Conservation (phyloP, 1,140 invertebrate species). For the Octopus sinensis region DNA sequence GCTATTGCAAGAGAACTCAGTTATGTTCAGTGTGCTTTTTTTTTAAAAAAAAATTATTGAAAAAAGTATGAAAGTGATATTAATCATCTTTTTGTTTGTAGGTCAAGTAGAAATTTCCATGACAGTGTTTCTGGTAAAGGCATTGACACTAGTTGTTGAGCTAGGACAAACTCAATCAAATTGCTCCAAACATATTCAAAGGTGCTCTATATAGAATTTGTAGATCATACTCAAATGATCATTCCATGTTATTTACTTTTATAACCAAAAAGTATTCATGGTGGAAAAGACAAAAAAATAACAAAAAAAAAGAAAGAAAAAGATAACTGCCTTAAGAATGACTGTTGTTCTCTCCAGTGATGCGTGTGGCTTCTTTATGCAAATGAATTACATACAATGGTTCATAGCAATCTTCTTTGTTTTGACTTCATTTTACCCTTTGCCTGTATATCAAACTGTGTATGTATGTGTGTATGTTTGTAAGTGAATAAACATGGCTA, state of each 20-base stretch:
- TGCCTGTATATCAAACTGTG: too few relatives aligned
- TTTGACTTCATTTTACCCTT: neutral
- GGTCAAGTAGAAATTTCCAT: too few relatives aligned
- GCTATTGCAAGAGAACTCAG: too few relatives aligned
- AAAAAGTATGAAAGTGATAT: too few relatives aligned
- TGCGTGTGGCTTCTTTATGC: neutral
- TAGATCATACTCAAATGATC: neutral
- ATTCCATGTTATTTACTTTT: constrained; percentile 16
- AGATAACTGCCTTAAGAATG: constrained; percentile 11
- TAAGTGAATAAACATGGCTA: too few relatives aligned
- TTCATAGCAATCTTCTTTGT: neutral
- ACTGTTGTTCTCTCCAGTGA: constrained; percentile 9
- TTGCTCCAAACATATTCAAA: neutral
- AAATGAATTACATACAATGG: neutral
- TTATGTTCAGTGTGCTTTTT: too few relatives aligned
- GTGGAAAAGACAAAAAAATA: neutral
- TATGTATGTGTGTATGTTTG: too few relatives aligned
- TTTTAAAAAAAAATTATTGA: too few relatives aligned
- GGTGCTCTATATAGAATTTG: constrained; percentile 12
- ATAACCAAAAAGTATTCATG: constrained; percentile 8
- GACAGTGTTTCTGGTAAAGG: too few relatives aligned
- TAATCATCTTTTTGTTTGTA: too few relatives aligned
- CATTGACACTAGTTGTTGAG: too few relatives aligned
- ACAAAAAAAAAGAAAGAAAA: neutral
- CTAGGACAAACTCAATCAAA: neutral